These are phyloP conservation scores for Drosophila tanythrix DNA, from an alignment of 2,888 invertebrate species.

Conservation along the genomic window DNA sequence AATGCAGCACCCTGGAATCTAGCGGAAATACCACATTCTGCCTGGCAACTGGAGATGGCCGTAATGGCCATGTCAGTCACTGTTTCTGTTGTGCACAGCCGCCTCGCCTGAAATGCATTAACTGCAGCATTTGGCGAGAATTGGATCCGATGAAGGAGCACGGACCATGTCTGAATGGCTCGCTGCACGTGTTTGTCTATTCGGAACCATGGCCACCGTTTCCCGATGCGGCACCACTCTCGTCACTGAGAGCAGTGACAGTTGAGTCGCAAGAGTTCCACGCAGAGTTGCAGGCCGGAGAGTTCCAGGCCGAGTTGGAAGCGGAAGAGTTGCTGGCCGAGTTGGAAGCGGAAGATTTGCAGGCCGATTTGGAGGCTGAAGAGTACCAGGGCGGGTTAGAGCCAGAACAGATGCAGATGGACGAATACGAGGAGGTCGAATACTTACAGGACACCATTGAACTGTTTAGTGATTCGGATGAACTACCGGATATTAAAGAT, in stretches of 20 bases:
- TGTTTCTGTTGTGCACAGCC: slow-evolving; percentile 50
- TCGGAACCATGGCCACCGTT: slow-evolving; percentile 50
- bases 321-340: not conserved
- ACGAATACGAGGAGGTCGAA: not conserved
- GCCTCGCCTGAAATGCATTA: slow-evolving; percentile 41
- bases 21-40: not conserved
- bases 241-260: not conserved
- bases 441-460: not conserved
- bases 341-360: not conserved
- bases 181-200: slow-evolving; percentile 32
- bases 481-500: not conserved
- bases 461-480: not conserved
- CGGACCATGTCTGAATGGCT: not conserved
- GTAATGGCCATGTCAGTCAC: slow-evolving; percentile 9
- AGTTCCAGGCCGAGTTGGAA: not conserved
- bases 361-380: accelerated
- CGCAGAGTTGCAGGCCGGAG: accelerated
- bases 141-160: slow-evolving; percentile 17
- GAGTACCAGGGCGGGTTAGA: not conserved
- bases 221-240: slow-evolving; percentile 9
- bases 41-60: not conserved
- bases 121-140: slow-evolving; percentile 33
- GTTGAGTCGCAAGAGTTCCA: not conserved
- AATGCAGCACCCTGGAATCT: slow-evolving; percentile 13
- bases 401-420: not conserved